Percentiles rank a stretch among this genome's conserved stretches.
Conservation (phyloP, 2,888 invertebrate species). For the Sisyra terminalis region DNA sequence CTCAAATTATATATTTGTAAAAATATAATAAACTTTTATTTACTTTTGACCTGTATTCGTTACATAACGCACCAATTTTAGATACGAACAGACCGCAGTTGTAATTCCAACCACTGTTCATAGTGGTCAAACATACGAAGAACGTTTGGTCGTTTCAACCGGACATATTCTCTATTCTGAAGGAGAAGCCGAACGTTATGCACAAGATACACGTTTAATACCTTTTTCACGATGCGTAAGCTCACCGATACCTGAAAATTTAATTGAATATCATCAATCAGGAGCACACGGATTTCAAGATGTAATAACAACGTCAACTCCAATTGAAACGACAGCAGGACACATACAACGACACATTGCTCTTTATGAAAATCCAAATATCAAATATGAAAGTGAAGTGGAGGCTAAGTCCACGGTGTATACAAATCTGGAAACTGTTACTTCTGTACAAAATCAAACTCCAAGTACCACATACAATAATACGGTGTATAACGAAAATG, state of each 20-base stretch:
- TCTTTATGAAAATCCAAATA: conserved; percentile 14
- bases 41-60: no score
- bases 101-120: no score
- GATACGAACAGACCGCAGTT: no score
- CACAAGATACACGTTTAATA: no score
- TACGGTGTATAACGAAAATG: conserved; percentile 9
- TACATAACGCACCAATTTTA: no score
- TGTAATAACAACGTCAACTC: conserved; percentile 15
- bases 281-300: not conserved
- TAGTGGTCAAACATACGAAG: no score
- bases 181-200: no score
- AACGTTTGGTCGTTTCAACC: no score
- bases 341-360: conserved; percentile 24
- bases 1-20: no score
- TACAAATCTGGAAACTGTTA: conserved; percentile 46
- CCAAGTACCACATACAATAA: conserved; percentile 3
- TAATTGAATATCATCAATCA: conserved; percentile 10
- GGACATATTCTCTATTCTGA: no score
- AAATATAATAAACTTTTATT: no score
- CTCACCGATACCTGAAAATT: conserved; percentile 11
- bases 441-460: conserved; percentile 21
- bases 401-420: conserved; percentile 28
- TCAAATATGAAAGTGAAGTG: conserved; percentile 11
- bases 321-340: conserved; percentile 26
- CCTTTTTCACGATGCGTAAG: conserved; percentile 11